These are phyloP conservation scores for Agonum fuliginosum DNA, from an alignment of 2,888 invertebrate species.

Conservation along the genomic window DNA sequence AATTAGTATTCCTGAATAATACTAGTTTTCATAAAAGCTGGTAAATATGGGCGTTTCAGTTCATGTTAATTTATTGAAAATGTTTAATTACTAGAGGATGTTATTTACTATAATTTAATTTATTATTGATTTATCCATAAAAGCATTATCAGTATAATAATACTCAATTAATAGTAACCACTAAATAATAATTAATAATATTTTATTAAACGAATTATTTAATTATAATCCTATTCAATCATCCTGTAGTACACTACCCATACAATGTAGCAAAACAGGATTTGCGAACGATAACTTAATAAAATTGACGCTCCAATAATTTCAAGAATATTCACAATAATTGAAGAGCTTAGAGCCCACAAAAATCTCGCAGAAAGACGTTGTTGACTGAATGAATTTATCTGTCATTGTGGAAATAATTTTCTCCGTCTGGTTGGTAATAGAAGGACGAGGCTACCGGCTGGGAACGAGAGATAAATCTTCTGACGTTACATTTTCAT, in stretches of 20 bases:
- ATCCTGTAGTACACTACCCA: not conserved
- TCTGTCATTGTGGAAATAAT: conserved; percentile 36
- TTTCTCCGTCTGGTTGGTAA: conserved; percentile 22
- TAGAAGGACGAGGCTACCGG: not conserved
- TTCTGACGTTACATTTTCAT: conserved; percentile 33
- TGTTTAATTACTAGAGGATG: too few species aligned
- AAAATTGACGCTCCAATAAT: conserved; percentile 21
- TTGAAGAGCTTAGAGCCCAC: not conserved
- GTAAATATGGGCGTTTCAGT: too few species aligned
- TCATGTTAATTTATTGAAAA: not conserved
- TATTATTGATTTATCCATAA: not conserved
- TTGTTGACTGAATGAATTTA: conserved; percentile 17
- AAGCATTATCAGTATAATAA: not conserved
- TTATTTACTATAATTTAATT: not conserved
- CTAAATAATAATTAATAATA: conserved; percentile 4
- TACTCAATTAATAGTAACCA: not conserved
- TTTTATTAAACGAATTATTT: conserved; percentile 7
- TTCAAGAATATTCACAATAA: conserved; percentile 24
- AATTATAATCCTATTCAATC: not conserved
- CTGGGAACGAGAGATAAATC: conserved; percentile 20
- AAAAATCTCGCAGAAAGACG: conserved; percentile 23
- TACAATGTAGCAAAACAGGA: not conserved
- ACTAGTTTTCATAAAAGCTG: too few species aligned
- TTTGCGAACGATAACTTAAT: conserved; percentile 5
- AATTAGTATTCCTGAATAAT: too few species aligned